phyloP scores from a whole-genome alignment of 2,113 vertebrate species.

The Oxygymnocypris stewartii region DNA sequence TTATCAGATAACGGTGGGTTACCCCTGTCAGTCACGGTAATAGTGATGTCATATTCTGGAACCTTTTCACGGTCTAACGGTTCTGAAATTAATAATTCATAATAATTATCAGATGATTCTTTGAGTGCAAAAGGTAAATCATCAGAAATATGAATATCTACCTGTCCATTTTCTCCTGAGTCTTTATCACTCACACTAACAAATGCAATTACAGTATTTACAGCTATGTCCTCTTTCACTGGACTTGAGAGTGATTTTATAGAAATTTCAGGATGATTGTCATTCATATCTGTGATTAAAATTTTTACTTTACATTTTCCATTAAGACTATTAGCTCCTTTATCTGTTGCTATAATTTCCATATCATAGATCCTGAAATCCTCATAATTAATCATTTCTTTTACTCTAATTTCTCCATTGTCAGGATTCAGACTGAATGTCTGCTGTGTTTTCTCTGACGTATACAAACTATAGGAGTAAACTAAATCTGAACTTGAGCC shows the following conservation, averaged over 20 bases:
- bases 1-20: conserved; percentile 47
- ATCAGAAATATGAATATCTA: conserved; percentile 58
- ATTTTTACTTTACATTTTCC: conserved; percentile 68
- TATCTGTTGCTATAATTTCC: conserved; percentile 62
- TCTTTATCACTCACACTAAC: conserved; percentile 69
- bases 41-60: conserved; percentile 60
- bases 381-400: conserved; percentile 71
- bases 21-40: neutral
- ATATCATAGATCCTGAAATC: conserved; percentile 64
- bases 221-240: neutral
- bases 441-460: conserved; percentile 55
- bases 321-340: conserved; percentile 58
- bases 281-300: conserved; percentile 69
- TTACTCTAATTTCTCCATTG: conserved; percentile 72
- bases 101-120: conserved; percentile 64
- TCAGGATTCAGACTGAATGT: conserved; percentile 67
- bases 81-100: conserved; percentile 64
- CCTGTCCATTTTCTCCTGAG: conserved; percentile 67
- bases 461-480: conserved; percentile 69
- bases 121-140: conserved; percentile 62
- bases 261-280: conserved; percentile 61
- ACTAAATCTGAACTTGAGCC: conserved; percentile 69
- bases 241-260: too few species aligned
- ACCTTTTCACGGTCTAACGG: conserved; percentile 61
- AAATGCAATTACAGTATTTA: conserved; percentile 66